Conservation (phyloP, 2,797 vertebrate genomes). For the Eospalax fontanierii region DNA sequence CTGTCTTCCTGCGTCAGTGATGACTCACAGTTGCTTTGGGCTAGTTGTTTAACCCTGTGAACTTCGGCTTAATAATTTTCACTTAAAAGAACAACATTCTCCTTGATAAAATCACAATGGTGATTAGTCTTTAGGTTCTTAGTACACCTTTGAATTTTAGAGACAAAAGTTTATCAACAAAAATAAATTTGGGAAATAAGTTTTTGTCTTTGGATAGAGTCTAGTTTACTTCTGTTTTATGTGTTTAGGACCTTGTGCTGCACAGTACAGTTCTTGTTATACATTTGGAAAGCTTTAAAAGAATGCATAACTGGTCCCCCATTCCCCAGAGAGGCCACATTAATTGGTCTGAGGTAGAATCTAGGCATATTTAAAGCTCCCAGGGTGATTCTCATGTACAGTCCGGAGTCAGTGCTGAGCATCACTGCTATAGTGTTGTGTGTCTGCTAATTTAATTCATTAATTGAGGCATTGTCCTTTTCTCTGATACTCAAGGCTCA, state of each 20-base stretch:
- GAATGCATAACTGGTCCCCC: background rate
- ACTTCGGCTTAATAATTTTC: slow-evolving; percentile 45
- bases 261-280: background rate
- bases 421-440: slow-evolving; percentile 35
- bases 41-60: slow-evolving; percentile 53
- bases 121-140: slow-evolving; percentile 46
- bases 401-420: slow-evolving; percentile 7
- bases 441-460: slow-evolving; percentile 73
- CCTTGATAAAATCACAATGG: slow-evolving; percentile 56
- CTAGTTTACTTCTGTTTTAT: slow-evolving; percentile 21
- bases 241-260: background rate
- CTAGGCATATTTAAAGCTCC: slow-evolving; percentile 14
- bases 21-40: slow-evolving; percentile 26
- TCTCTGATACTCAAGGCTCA: slow-evolving; percentile 49
- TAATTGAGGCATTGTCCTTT: slow-evolving; percentile 73
- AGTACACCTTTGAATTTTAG: slow-evolving; percentile 51
- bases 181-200: slow-evolving; percentile 62
- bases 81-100: slow-evolving; percentile 53
- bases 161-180: slow-evolving; percentile 60
- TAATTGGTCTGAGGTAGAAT: slow-evolving; percentile 54
- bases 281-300: slow-evolving; percentile 52
- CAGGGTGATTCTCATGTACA: background rate
- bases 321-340: slow-evolving; percentile 41
- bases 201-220: slow-evolving; percentile 33
- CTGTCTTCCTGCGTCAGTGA: slow-evolving; percentile 17